These are phyloP conservation scores for Formicarius rufipectus DNA, from an alignment of 2,113 vertebrate genomes.

Conservation along the genomic window DNA sequence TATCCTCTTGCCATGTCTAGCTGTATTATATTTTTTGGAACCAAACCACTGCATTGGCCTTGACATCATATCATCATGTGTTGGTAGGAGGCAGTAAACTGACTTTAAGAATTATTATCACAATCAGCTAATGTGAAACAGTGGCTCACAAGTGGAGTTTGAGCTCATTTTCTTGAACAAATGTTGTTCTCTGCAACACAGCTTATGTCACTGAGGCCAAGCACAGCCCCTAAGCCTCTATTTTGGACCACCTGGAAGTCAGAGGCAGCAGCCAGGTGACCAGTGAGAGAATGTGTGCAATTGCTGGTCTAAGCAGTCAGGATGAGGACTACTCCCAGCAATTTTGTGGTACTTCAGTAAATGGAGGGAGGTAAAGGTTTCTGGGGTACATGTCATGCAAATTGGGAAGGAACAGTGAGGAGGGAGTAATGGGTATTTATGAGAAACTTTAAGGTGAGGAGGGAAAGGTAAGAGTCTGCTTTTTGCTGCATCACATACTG, in stretches of 20 bases:
- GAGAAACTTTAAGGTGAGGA: background rate
- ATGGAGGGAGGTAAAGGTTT: background rate
- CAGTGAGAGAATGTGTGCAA: background rate
- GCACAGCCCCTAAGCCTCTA: background rate
- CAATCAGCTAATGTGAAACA: background rate
- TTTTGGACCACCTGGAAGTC: background rate
- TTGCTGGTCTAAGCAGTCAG: rapidly evolving
- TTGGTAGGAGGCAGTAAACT: background rate
- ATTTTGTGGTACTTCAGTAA: background rate
- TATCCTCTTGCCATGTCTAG: background rate
- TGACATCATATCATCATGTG: background rate
- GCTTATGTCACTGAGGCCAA: too few species aligned
- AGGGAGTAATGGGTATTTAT: background rate
- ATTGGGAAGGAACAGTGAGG: background rate
- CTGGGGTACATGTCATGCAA: background rate
- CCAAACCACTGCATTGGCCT: conserved; percentile 22
- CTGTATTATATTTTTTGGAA: conserved; percentile 2
- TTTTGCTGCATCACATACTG: background rate
- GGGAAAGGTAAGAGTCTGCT: background rate
- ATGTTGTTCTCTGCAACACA: background rate
- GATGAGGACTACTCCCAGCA: background rate
- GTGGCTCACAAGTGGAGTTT: background rate
- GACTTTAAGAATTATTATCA: background rate
- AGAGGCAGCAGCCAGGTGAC: background rate
- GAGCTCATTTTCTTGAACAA: background rate